Evolutionary conservation across 2,888 invertebrate species (phyloP).

Genomic region (Psococerastis gibbosa): DNA sequence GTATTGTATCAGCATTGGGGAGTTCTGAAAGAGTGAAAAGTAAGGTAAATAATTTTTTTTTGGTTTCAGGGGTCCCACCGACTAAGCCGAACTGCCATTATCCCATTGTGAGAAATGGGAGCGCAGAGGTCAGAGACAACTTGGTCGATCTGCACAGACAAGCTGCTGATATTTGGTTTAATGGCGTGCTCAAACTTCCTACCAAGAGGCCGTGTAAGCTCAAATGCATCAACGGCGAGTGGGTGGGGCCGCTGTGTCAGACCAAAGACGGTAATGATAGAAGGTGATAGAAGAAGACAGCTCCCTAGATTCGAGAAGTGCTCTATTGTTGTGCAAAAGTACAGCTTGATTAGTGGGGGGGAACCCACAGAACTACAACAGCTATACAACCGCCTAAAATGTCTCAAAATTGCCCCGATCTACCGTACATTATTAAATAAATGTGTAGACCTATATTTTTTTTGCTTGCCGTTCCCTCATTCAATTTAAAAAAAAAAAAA

Average conservation of each 20-base stretch:
- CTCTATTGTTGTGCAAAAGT: too few species aligned
- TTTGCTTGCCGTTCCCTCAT: too few species aligned
- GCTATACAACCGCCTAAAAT: too few species aligned
- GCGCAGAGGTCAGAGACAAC: neutral
- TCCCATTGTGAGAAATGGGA: neutral
- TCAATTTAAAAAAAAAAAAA: too few species aligned
- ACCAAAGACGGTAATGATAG: conserved; percentile 46
- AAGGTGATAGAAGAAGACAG: too few species aligned
- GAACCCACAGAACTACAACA: too few species aligned
- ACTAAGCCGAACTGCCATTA: neutral
- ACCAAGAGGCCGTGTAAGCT: conserved; percentile 40
- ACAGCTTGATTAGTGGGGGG: too few species aligned
- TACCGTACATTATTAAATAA: too few species aligned
- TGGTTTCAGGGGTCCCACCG: neutral
- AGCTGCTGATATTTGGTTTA: conserved; percentile 28
- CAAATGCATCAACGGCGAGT: conserved; percentile 65
- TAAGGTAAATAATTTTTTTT: neutral
- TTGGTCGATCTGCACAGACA: conserved; percentile 27
- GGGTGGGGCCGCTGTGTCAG: conserved; percentile 68
- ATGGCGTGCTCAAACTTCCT: neutral
- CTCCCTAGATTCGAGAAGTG: too few species aligned
- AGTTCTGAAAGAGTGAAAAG: neutral
- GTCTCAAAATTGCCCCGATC: too few species aligned
- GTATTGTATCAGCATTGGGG: too few species aligned
- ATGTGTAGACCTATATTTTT: too few species aligned